Conservation (phyloP, 1,140 invertebrate species). For the Sinonovacula constricta region DNA sequence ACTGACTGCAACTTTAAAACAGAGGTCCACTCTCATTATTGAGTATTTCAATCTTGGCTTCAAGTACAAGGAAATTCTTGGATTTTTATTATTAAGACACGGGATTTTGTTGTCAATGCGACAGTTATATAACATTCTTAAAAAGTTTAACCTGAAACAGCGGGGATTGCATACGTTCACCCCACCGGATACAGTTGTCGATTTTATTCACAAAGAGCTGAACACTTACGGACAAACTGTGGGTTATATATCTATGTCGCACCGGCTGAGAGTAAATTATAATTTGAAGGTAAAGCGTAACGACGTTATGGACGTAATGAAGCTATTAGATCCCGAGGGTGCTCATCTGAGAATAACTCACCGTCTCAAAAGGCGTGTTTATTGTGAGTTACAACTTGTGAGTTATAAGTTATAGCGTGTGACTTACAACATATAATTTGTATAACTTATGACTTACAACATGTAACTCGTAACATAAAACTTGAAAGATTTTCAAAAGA, state of each 20-base stretch:
- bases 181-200: background rate
- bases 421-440: no score
- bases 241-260: constrained; percentile 9
- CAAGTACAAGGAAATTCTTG: constrained; percentile 6
- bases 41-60: background rate
- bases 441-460: no score
- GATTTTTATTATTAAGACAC: constrained; percentile 10
- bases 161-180: background rate
- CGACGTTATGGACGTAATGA: constrained; percentile 22
- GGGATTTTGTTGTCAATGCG: background rate
- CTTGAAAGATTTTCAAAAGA: no score
- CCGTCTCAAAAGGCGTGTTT: background rate
- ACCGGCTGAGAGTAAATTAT: constrained; percentile 11
- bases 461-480: no score
- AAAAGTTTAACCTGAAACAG: background rate
- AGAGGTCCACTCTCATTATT: background rate
- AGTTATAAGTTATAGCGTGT: no score
- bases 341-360: background rate
- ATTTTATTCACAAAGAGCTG: constrained; percentile 17
- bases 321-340: constrained; percentile 12
- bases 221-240: background rate
- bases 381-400: no score
- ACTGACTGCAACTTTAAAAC: no score
- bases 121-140: background rate
- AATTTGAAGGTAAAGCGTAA: background rate